These are phyloP conservation scores for Amphiura filiformis DNA, from an alignment of 35 echinoderm and acorn worm species.

Conservation along the genomic window DNA sequence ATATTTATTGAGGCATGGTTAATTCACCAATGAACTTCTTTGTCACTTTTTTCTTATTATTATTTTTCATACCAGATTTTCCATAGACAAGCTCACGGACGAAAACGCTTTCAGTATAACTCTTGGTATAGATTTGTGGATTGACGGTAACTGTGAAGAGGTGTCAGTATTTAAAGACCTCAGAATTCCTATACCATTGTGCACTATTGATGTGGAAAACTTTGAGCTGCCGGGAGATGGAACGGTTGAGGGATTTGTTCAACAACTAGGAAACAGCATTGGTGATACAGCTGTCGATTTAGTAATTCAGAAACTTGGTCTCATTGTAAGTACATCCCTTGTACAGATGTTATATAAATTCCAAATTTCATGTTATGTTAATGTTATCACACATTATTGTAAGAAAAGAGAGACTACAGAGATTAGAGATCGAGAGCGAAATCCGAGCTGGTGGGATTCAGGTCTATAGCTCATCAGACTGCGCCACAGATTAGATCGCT, in stretches of 20 bases:
- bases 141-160: not conserved
- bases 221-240: conserved; percentile 15
- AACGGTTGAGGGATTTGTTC: conserved; percentile 1
- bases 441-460: not conserved
- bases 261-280: not conserved
- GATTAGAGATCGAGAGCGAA: no score
- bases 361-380: no score
- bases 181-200: conserved; percentile 6
- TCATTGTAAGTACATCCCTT: no score
- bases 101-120: not conserved
- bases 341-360: no score
- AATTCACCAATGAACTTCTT: not conserved
- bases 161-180: not conserved
- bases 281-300: conserved; percentile 6
- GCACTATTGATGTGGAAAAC: not conserved
- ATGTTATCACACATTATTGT: no score
- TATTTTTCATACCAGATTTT: not conserved
- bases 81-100: conserved; percentile 1
- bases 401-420: no score
- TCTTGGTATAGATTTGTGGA: not conserved
- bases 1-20: not conserved
- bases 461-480: not conserved
- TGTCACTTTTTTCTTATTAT: not conserved
- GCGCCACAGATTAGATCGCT: no score
- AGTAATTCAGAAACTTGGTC: not conserved